Evolutionary conservation across 2,888 invertebrate species (phyloP).

Genomic region (Watsonalla binaria): DNA sequence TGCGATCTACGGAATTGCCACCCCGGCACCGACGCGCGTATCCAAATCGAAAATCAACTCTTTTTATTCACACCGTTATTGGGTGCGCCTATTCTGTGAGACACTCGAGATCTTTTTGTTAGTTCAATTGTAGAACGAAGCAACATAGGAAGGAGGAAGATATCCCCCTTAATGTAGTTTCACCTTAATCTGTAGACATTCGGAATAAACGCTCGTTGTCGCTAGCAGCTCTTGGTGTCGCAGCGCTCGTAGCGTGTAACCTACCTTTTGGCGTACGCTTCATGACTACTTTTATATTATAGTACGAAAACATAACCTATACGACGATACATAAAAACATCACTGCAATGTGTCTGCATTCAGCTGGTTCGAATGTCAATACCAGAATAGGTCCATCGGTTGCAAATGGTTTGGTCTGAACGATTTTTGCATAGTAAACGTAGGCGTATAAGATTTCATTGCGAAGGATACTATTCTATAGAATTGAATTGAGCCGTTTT

Average conservation of each 20-base stretch:
- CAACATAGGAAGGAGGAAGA: too few relatives aligned
- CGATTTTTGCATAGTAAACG: constrained; percentile 61
- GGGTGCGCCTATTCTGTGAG: constrained; percentile 40
- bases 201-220: too few relatives aligned
- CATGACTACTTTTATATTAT: too few relatives aligned
- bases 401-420: constrained; percentile 27
- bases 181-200: too few relatives aligned
- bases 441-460: constrained; percentile 67
- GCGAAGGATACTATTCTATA: constrained; percentile 35
- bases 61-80: constrained; percentile 54
- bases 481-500: constrained; percentile 40
- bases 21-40: constrained; percentile 39
- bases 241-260: too few relatives aligned
- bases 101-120: background rate
- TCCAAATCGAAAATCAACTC: constrained; percentile 72
- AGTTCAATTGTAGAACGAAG: background rate
- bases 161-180: too few relatives aligned
- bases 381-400: constrained; percentile 34
- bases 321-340: too few relatives aligned
- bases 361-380: too few relatives aligned
- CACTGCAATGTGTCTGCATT: too few relatives aligned
- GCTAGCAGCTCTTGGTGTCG: too few relatives aligned
- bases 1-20: constrained; percentile 54
- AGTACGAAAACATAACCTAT: too few relatives aligned
- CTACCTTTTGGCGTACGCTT: too few relatives aligned